Percentiles rank a stretch among this genome's conserved stretches.
phyloP scores from a whole-genome alignment of 2,888 invertebrate genomes.

The Ametastegia equiseti region DNA sequence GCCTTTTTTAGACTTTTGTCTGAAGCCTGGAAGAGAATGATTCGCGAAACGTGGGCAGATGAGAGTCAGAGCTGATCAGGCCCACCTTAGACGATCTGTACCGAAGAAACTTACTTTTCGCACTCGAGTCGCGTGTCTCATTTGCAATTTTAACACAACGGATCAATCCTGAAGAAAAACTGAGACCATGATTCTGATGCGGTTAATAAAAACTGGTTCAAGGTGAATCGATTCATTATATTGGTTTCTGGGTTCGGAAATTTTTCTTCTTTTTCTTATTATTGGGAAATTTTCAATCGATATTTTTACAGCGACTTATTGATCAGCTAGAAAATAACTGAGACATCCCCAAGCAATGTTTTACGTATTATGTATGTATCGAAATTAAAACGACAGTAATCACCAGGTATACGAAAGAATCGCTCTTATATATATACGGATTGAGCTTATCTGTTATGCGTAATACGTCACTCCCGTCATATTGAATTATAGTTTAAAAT shows the following conservation, averaged over 20 bases:
- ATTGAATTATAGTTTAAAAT: slow-evolving; percentile 39
- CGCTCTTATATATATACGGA: not conserved
- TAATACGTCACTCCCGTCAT: slow-evolving; percentile 36
- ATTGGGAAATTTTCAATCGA: not conserved
- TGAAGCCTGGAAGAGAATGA: not conserved
- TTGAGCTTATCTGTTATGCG: slow-evolving; percentile 34
- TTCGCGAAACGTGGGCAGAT: slow-evolving; percentile 16
- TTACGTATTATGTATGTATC: not conserved
- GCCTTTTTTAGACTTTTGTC: slow-evolving; percentile 17
- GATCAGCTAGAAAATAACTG: not conserved
- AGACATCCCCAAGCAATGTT: no score
- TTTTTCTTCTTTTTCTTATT: not conserved
- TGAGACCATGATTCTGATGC: not conserved
- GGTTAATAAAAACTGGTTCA: slow-evolving; percentile 16
- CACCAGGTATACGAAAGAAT: not conserved
- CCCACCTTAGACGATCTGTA: slow-evolving; percentile 27
- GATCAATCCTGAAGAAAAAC: slow-evolving; percentile 18
- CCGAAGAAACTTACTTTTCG: not conserved
- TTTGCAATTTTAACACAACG: slow-evolving; percentile 34
- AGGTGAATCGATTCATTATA: not conserved
- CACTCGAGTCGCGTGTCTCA: slow-evolving; percentile 19
- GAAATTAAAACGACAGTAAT: not conserved
- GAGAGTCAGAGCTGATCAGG: slow-evolving; percentile 4
- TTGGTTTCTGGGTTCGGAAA: not conserved
- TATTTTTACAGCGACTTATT: not conserved